Base-by-base conservation (phyloP, 2,113 vertebrate species). In the Vulpes lagopus region DNA sequence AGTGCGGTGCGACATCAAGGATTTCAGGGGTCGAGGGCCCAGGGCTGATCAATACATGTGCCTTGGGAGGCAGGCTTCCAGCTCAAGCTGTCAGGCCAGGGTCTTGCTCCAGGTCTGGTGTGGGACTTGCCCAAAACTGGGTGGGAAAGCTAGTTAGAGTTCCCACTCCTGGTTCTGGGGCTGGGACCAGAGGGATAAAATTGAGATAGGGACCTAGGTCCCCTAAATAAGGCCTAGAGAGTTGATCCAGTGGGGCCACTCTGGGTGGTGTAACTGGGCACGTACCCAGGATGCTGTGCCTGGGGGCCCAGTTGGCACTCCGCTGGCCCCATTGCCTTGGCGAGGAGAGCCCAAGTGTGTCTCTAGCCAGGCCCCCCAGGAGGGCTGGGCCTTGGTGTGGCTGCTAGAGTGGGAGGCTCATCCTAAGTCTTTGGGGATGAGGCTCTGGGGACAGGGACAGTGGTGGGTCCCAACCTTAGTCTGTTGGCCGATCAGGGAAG, bases 141-240 rank as follows among this genome's bases (percentile, higher is more conserved):
- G 23, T 67, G 51, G 80, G 71, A 92, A 38, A 90, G n/a, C 62
- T 55, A 38, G 16, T 62, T 57, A 67, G 25, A 15, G 11, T 82
- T 85, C 71, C 60, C 16, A 43, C 51, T 85, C 71, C 53, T 22
- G 59, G 69, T 87, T 95, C 73, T 60, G 67, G 85, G 95, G 25
- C n/a, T 93, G 85, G 82, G 67, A 32, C 71, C 74, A 55, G 59
- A 71, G 84, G 49, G 87, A 22, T 71, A 83, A 35, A 59, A 87
- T 6, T 9, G 10, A 78, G 74, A 82, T 64, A 60, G 38, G 81
- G 43, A 60, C 57, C 15, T 38, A 62, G 67, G 59, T 57, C 43
- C 87, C 82, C 93, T 79, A 79, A 35, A 94, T 95, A 95, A 98
- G 97, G 97, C 83, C 89, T 91, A 65, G 73, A 62, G 53, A 62